Evolutionary conservation across 2,113 vertebrate species (phyloP).

Genomic region (Corythornis vintsioides): DNA sequence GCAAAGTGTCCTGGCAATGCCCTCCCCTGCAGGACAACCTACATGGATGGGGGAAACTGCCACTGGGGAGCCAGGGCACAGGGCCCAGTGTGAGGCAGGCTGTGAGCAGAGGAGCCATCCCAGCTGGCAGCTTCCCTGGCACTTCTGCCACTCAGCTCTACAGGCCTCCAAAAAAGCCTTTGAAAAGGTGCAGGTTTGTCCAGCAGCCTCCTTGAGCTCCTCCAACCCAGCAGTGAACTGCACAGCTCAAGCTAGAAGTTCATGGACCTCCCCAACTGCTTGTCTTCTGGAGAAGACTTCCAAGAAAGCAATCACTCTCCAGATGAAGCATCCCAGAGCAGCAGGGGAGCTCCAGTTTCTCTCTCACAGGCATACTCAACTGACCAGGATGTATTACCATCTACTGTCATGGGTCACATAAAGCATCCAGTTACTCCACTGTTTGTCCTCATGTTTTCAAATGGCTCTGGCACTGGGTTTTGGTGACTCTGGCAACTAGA

Average conservation of each 20-base stretch:
- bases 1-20: background rate
- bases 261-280: background rate
- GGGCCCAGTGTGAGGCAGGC: background rate
- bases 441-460: background rate
- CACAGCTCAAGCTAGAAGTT: background rate
- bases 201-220: background rate
- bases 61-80: background rate
- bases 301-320: background rate
- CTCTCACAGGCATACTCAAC: background rate
- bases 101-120: background rate
- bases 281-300: background rate
- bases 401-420: background rate
- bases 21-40: background rate
- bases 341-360: background rate
- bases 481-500: background rate
- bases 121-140: background rate
- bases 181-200: slow-evolving; percentile 19
- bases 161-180: background rate
- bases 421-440: background rate
- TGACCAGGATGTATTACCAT: background rate
- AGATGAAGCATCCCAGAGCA: background rate
- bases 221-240: background rate
- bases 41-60: background rate
- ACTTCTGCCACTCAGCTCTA: background rate
- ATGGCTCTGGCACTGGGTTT: background rate